A percentile compares a stretch with the other conserved stretches of the same genome.
phyloP scores from a whole-genome alignment of 1,140 invertebrate genomes.

The Calycopis cecrops region DNA sequence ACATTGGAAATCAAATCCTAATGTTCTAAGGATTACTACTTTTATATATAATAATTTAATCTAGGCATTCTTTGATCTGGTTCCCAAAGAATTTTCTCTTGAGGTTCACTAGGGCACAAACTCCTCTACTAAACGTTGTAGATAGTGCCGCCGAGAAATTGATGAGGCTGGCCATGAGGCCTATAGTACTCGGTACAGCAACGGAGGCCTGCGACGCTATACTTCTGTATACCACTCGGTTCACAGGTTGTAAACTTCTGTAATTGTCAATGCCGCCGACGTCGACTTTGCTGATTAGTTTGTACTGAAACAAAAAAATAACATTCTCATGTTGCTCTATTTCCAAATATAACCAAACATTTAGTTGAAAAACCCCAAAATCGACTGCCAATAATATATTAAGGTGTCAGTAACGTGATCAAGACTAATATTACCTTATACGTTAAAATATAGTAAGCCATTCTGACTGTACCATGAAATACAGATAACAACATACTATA shows the following conservation, averaged over 20 bases:
- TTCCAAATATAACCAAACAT: no score
- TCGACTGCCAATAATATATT: no score
- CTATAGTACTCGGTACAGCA: slow-evolving; percentile 26
- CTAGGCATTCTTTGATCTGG: slow-evolving; percentile 30
- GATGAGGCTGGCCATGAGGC: slow-evolving; percentile 32
- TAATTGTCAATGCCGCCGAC: slow-evolving; percentile 53
- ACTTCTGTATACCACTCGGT: slow-evolving; percentile 50
- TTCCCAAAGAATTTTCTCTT: slow-evolving; percentile 43
- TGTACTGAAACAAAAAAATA: slow-evolving; percentile 37
- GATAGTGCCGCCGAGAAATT: slow-evolving; percentile 35
- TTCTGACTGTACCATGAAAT: no score
- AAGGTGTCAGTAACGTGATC: no score
- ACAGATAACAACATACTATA: no score
- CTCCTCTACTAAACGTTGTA: slow-evolving; percentile 33
- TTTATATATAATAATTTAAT: background rate
- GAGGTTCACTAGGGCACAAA: slow-evolving; percentile 39
- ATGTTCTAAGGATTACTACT: no score
- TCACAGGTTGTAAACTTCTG: slow-evolving; percentile 43
- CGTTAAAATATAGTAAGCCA: no score
- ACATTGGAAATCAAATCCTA: no score
- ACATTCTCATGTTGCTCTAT: no score
- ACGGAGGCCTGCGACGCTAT: slow-evolving; percentile 33
- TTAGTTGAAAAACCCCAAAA: no score
- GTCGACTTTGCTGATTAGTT: slow-evolving; percentile 44
- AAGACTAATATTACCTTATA: no score